phyloP scores from a whole-genome alignment of 2,797 vertebrate species.

The Arctocebus calabarensis region DNA sequence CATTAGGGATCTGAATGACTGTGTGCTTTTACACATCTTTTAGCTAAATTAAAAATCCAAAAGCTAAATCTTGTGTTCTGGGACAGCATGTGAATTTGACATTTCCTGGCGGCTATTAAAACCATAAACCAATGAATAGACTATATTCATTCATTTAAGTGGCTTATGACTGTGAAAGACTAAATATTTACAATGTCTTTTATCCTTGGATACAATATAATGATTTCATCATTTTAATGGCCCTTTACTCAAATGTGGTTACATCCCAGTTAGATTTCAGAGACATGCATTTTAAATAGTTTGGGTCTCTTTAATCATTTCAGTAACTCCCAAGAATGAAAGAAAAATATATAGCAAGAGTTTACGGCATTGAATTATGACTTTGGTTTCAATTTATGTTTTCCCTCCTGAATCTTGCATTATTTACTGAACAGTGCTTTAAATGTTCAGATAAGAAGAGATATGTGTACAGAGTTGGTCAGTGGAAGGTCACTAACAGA shows the following conservation, averaged over 20 bases:
- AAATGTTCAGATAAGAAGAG: conserved; percentile 42
- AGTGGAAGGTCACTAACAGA: neutral
- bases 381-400: conserved; percentile 62
- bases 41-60: conserved; percentile 80
- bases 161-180: conserved; percentile 69
- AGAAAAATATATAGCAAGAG: conserved; percentile 57
- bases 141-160: conserved; percentile 74
- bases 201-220: conserved; percentile 69
- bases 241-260: conserved; percentile 64
- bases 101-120: conserved; percentile 75
- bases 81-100: conserved; percentile 77
- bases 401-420: conserved; percentile 39
- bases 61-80: conserved; percentile 72
- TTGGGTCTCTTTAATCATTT: conserved; percentile 68
- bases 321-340: conserved; percentile 55
- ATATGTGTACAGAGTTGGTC: neutral
- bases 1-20: conserved; percentile 64
- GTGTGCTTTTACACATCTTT: conserved; percentile 74
- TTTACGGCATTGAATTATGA: neutral
- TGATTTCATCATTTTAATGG: conserved; percentile 78
- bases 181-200: conserved; percentile 81
- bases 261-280: conserved; percentile 63
- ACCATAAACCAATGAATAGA: conserved; percentile 67
- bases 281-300: conserved; percentile 66
- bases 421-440: conserved; percentile 58